Conservation (phyloP, 1,140 invertebrate species). For the Drosophila orosa region DNA sequence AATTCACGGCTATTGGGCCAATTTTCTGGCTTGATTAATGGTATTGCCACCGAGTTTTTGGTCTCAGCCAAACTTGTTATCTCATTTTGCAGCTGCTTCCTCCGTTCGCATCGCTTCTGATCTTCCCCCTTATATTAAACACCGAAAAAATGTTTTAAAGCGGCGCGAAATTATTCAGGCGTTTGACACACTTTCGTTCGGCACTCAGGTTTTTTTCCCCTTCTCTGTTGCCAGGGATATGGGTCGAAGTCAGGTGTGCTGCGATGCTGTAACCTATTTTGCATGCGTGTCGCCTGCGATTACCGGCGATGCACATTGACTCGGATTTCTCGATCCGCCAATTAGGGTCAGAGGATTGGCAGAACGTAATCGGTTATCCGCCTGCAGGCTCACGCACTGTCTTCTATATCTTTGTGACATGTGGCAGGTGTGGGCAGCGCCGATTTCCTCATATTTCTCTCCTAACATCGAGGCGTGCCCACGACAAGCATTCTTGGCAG, state of each 20-base stretch:
- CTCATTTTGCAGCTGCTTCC: conserved; percentile 60
- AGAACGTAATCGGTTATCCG: conserved; percentile 11
- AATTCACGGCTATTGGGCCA: conserved; percentile 35
- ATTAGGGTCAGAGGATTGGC: conserved; percentile 69
- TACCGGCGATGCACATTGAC: conserved; percentile 56
- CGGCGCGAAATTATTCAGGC: conserved; percentile 73
- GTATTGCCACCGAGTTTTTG: conserved; percentile 18
- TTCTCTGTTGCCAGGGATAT: not conserved
- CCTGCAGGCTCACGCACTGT: conserved; percentile 4
- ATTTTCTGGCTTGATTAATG: conserved; percentile 61
- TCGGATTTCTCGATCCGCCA: conserved; percentile 57
- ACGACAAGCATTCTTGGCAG: conserved; percentile 46
- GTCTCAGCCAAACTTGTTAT: conserved; percentile 64
- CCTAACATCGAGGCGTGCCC: conserved; percentile 23
- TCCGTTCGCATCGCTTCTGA: conserved; percentile 10
- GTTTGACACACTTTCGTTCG: conserved; percentile 79
- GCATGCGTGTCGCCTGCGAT: conserved; percentile 61
- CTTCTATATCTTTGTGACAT: not conserved
- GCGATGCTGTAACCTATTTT: conserved; percentile 81
- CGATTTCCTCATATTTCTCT: not conserved
- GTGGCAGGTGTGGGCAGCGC: conserved; percentile 2
- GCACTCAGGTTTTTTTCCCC: conserved; percentile 10
- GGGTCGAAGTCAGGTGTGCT: conserved; percentile 28
- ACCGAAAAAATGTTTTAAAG: conserved; percentile 58
- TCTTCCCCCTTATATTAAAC: conserved; percentile 39